These are phyloP conservation scores for Maconellicoccus hirsutus DNA, from an alignment of 1,140 invertebrate genomes.

Conservation along the genomic window DNA sequence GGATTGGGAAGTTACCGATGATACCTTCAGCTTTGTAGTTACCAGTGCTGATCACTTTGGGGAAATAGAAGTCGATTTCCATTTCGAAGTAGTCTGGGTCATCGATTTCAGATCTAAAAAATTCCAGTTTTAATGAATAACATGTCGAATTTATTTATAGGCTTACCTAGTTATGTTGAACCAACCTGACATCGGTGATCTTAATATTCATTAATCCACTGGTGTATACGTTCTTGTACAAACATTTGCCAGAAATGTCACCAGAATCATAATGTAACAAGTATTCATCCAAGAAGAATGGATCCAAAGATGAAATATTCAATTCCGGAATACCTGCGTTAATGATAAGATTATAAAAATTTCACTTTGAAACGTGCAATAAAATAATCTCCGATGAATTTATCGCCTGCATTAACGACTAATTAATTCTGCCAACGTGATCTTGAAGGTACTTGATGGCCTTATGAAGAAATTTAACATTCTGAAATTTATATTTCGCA, in stretches of 20 bases:
- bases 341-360: neutral
- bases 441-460: neutral
- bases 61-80: constrained; percentile 32
- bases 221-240: constrained; percentile 27
- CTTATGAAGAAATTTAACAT: neutral
- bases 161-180: no score
- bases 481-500: no score
- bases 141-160: neutral
- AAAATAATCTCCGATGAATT: no score
- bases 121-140: neutral
- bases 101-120: constrained; percentile 29
- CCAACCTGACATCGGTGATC: constrained; percentile 30
- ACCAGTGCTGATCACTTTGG: constrained; percentile 30
- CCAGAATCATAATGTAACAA: constrained; percentile 29
- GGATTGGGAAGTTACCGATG: constrained; percentile 30
- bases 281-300: constrained; percentile 30
- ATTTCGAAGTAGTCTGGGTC: constrained; percentile 31
- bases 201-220: constrained; percentile 28
- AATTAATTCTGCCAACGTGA: neutral
- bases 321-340: constrained; percentile 26
- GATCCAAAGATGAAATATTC: constrained; percentile 29
- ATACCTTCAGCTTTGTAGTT: constrained; percentile 31
- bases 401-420: no score
- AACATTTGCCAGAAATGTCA: constrained; percentile 29
- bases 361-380: no score